Evolutionary conservation across 2,888 invertebrate genomes (phyloP).

Genomic region (Apomyelois bistriatella): DNA sequence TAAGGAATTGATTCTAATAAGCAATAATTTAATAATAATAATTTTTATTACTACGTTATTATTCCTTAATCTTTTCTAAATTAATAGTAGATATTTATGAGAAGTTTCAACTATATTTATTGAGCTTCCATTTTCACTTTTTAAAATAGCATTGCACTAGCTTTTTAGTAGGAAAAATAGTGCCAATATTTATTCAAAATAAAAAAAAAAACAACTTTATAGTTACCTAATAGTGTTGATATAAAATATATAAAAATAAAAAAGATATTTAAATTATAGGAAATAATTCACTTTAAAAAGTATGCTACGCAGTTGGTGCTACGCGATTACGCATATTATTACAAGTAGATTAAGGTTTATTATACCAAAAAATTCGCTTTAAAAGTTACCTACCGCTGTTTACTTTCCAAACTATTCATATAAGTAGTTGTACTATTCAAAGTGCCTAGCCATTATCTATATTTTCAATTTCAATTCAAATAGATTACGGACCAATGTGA

Average conservation of each 20-base stretch:
- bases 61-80: background rate
- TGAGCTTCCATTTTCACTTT: constrained; percentile 1
- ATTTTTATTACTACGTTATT: background rate
- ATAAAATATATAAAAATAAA: constrained; percentile 26
- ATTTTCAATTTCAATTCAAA: constrained; percentile 10
- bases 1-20: background rate
- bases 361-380: constrained; percentile 39
- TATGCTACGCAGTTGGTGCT: constrained; percentile 54
- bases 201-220: background rate
- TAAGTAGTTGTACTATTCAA: background rate
- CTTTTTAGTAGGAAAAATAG: constrained; percentile 19
- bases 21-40: background rate
- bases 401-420: background rate
- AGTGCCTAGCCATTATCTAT: constrained; percentile 5
- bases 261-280: constrained; percentile 14
- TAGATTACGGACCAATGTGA: constrained; percentile 55
- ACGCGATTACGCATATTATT: constrained; percentile 41
- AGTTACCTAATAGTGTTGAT: constrained; percentile 26
- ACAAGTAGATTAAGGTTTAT: constrained; percentile 34
- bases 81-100: too few relatives aligned
- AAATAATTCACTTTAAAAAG: constrained; percentile 30
- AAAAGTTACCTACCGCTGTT: constrained; percentile 38
- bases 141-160: background rate
- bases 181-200: constrained; percentile 29
- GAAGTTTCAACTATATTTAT: background rate